Conservation (phyloP, 1,140 invertebrate genomes). For the Homalodisca vitripennis region DNA sequence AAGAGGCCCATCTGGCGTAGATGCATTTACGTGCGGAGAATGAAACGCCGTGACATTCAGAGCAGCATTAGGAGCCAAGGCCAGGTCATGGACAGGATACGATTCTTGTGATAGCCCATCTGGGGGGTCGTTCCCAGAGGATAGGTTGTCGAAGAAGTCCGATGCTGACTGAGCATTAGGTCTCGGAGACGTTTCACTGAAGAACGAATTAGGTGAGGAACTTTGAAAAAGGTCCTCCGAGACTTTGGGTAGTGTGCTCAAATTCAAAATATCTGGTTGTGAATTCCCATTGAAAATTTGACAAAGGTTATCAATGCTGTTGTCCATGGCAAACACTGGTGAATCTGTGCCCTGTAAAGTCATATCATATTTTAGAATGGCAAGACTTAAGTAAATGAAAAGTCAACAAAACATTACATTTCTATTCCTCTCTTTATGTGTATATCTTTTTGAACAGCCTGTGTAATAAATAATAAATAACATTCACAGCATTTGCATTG, state of each 20-base stretch:
- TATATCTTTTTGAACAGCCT: no score
- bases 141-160: constrained; percentile 30
- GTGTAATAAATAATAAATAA: no score
- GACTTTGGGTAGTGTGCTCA: neutral
- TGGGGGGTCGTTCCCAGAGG: neutral
- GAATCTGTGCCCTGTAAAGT: constrained; percentile 3
- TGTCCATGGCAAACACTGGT: neutral
- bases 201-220: neutral
- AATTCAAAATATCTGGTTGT: constrained; percentile 5
- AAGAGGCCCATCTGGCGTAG: neutral
- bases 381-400: no score
- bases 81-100: no score
- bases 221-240: neutral
- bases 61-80: neutral
- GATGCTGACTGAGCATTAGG: constrained; percentile 6
- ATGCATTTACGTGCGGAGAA: neutral
- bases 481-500: no score
- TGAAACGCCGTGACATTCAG: neutral
- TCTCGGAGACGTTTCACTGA: neutral
- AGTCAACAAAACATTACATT: no score
- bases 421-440: no score
- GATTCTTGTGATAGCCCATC: neutral
- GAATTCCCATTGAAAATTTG: neutral
- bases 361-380: no score
- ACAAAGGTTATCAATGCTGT: neutral